Evolutionary conservation across 2,888 invertebrate genomes (phyloP).

Genomic region (Sericinus montela): DNA sequence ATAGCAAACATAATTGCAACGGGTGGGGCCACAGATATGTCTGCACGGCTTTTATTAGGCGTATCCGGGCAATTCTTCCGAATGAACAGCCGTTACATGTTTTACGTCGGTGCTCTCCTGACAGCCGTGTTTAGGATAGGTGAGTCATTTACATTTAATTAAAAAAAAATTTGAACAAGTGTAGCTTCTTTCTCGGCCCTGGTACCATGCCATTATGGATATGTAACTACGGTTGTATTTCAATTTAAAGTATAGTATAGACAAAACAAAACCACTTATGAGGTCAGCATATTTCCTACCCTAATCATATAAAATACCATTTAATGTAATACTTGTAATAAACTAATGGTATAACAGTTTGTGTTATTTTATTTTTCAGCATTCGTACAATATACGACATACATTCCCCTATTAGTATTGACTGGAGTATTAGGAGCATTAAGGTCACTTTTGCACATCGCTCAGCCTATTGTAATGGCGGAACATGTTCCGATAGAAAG

Average conservation of each 20-base stretch:
- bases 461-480: constrained; percentile 81
- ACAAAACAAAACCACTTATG: too few relatives aligned
- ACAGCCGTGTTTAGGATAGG: constrained; percentile 80
- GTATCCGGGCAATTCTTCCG: constrained; percentile 75
- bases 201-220: too few relatives aligned
- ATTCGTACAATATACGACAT: constrained; percentile 76
- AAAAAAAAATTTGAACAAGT: too few relatives aligned
- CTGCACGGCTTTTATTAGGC: constrained; percentile 78
- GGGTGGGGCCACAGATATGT: constrained; percentile 81
- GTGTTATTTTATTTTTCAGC: constrained; percentile 54
- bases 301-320: too few relatives aligned
- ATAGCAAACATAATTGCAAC: constrained; percentile 80
- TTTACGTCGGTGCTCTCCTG: constrained; percentile 76
- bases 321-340: too few relatives aligned
- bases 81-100: constrained; percentile 79
- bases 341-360: too few relatives aligned
- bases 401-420: constrained; percentile 70
- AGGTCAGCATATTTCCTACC: too few relatives aligned
- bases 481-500: constrained; percentile 81
- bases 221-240: too few relatives aligned
- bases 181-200: too few relatives aligned
- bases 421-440: constrained; percentile 78
- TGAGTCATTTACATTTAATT: constrained; percentile 43
- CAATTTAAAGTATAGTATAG: too few relatives aligned
- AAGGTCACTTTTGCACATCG: constrained; percentile 81